Base-by-base conservation (phyloP, 1,140 invertebrate genomes). In the Listronotus oregonensis region DNA sequence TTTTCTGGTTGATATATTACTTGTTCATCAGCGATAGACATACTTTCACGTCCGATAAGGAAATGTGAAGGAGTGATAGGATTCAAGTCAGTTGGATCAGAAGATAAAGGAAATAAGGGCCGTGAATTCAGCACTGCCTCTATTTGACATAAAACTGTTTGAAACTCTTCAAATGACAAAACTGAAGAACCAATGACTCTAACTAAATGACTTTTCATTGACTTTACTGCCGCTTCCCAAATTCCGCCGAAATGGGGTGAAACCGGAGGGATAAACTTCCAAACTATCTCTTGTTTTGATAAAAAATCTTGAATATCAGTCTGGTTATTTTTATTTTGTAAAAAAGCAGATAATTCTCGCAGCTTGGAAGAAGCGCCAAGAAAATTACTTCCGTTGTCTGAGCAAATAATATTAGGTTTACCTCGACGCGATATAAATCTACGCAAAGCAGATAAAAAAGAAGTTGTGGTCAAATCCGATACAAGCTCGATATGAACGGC, bases 201-300 rank as follows among this genome's bases (percentile, higher is more conserved):
- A 8, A 32, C 12, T 44, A 44, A 27, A 44, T 58, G 40, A 44
- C 8, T 17, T 58, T 58, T 46, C 44, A 58, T 47, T 7, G 21
- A 11, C 14, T 47, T 58, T 3, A 47, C 56, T 7, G 9, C 44
- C 31, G 56, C 15, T 58, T 58, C 42, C 56, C 56, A 58, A 0
- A 58, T 9, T 5, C 56, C 56, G 11, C 18, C 56, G 11, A 58
- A 58, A 12, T 58, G 39, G 9, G 56, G 56, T 10, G 56, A 12
- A 8, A 32, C 17, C 4, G 43, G 17, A 9, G 56, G 56, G 7
- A 44, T 58, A 44, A 58, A 47, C 11, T 31, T 3, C 56, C 56
- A 58, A 7, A 6, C 44, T n/a, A 58, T 58, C 4, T 11, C 3
- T 9, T 58, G 12, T 3, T n/a, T n/a, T 43, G 42, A 43, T 43